A percentile compares a stretch with the other conserved stretches of the same genome.
Evolutionary conservation across 2,888 invertebrate genomes (phyloP).

Genomic region (Sipha maydis): DNA sequence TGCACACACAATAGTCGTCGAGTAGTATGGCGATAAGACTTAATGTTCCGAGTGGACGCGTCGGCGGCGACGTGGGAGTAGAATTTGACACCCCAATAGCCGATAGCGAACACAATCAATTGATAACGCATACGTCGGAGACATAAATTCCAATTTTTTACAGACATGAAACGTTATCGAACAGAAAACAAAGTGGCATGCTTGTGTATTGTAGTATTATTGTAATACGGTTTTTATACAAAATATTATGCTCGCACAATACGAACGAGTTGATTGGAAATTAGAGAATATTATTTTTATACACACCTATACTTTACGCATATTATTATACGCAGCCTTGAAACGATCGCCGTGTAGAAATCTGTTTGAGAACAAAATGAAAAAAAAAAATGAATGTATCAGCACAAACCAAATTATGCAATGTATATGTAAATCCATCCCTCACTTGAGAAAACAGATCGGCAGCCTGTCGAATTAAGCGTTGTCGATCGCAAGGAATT

Average conservation of each 20-base stretch:
- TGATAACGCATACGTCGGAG: background rate
- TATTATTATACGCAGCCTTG: background rate
- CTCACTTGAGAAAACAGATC: background rate
- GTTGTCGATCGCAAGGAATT: no score
- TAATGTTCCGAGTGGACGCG: no score
- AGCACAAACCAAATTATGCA: background rate
- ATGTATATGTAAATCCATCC: no score
- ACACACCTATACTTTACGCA: no score
- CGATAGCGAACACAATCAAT: background rate
- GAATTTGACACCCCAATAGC: no score
- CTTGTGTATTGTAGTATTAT: background rate
- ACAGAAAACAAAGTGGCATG: background rate
- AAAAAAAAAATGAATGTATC: background rate
- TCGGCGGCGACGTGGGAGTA: no score
- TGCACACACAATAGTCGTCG: no score
- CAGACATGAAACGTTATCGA: background rate
- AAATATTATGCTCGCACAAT: background rate
- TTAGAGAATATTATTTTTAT: background rate
- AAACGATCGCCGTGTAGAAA: background rate
- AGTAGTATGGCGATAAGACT: no score
- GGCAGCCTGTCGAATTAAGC: no score
- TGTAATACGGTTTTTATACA: background rate
- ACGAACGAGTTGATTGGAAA: background rate
- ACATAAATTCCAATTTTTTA: background rate
- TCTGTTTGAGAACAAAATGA: background rate